phyloP scores from a whole-genome alignment of 2,797 vertebrate species.

The Sebastes itinus region DNA sequence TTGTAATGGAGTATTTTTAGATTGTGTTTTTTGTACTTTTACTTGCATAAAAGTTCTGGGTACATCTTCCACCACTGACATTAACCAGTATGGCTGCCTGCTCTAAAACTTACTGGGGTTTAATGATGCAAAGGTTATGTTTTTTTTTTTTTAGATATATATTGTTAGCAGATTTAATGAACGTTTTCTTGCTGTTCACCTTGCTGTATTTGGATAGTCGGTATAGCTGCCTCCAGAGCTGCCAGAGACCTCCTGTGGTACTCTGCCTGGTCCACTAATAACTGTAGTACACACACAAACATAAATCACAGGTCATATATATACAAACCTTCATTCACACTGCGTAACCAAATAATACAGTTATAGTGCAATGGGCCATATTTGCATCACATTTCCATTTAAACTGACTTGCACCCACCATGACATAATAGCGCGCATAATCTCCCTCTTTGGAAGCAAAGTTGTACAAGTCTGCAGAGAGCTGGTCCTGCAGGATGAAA shows the following conservation, averaged over 20 bases:
- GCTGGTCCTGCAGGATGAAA: constrained; percentile 87
- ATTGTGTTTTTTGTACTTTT: no score
- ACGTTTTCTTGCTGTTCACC: constrained; percentile 80
- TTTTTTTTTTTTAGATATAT: background rate
- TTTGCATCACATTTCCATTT: constrained; percentile 32
- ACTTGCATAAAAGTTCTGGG: no score
- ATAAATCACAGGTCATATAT: background rate
- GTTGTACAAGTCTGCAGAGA: constrained; percentile 96
- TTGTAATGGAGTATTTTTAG: no score
- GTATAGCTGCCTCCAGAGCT: constrained; percentile 93
- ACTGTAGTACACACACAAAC: constrained; percentile 77
- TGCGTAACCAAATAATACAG: background rate
- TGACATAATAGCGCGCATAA: constrained; percentile 90
- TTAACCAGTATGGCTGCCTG: background rate
- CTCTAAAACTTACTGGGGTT: background rate
- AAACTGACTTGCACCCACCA: constrained; percentile 80
- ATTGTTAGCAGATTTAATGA: background rate
- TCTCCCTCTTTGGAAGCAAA: constrained; percentile 96
- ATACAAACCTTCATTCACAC: background rate
- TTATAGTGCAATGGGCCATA: background rate
- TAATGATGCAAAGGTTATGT: background rate
- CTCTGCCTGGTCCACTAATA: constrained; percentile 97
- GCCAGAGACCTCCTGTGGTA: constrained; percentile 97
- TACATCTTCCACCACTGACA: no score
- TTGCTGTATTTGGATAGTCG: constrained; percentile 93